Evolutionary conservation across 2,797 vertebrate species (phyloP), one percentile per base, ranked within the genome.

Genomic region (Loriculus beryllinus): DNA sequence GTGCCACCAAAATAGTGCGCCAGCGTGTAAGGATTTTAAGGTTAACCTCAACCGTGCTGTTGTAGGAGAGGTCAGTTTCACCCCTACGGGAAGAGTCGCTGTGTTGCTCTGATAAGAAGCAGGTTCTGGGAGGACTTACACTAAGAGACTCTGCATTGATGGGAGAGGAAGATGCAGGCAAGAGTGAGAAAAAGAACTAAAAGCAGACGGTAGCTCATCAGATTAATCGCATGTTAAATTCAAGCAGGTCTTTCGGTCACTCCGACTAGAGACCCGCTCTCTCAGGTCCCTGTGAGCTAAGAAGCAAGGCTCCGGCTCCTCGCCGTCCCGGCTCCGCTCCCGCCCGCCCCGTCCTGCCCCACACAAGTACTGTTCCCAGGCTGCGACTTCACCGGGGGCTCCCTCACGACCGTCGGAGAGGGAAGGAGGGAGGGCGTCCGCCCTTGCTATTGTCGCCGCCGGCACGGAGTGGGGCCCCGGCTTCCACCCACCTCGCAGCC

Each of bases 11-110:
- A 45, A 6, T 5, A 16, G 9, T 2, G 87, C 6, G 11, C 67
- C 42, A 48, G 19, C 0, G 29, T 1, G 68, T 3, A 42, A 5
- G 18, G 18, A 12, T 1, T 13, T 42, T 12, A 29, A 60, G 56
- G 28, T 59, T 33, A 18, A 35, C 18, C 2, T 6, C 2, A 37
- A 19, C 29, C 1, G 20, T 4, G 47, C 26, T 33, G 45, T 37
- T 23, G 16, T 0, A 7, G 23, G 35, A 7, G 33, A 43, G 82
- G 15, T 33, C 1, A 8, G 9, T 2, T 17, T 17, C 12, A 6
- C 20, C 48, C 56, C 59, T 1, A 2, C 0, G 35, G 39, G 45
- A 45, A 56, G 49, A 49, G 62, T 2, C 21, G 37, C 76, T 10
- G 3, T 3, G 62, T 3, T 6, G 65, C 81, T 29, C 40, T 2